Percentiles rank a stretch among this genome's conserved stretches.
Evolutionary conservation across 2,888 invertebrate species (phyloP).

Genomic region (Eristalis tenax): DNA sequence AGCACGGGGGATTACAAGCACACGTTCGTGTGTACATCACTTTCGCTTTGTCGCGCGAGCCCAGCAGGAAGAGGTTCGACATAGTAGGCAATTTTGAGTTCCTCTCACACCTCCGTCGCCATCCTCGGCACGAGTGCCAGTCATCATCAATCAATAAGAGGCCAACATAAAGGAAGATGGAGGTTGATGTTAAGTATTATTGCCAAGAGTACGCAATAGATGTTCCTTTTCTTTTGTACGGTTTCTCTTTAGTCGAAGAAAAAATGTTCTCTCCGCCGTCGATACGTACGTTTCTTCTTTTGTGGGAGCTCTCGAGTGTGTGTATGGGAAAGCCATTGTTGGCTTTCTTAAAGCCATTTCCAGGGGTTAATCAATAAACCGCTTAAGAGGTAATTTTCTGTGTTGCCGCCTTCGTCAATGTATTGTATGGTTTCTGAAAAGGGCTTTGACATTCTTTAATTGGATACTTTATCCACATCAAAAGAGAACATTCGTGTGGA

Average conservation of each 20-base stretch:
- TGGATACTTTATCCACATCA: slow-evolving; percentile 48
- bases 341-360: slow-evolving; percentile 54
- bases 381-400: slow-evolving; percentile 62
- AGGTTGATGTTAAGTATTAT: slow-evolving; percentile 50
- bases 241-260: slow-evolving; percentile 34
- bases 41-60: not conserved
- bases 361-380: slow-evolving; percentile 65
- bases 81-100: slow-evolving; percentile 28
- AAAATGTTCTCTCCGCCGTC: slow-evolving; percentile 37
- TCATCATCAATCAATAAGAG: slow-evolving; percentile 53
- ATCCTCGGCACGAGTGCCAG: not conserved
- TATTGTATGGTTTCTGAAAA: slow-evolving; percentile 61
- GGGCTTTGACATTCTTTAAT: slow-evolving; percentile 55
- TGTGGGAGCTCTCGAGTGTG: not conserved
- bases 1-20: slow-evolving; percentile 4
- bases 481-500: slow-evolving; percentile 32
- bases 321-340: slow-evolving; percentile 8
- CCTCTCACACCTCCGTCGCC: slow-evolving; percentile 17
- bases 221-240: slow-evolving; percentile 45
- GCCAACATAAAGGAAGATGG: slow-evolving; percentile 23
- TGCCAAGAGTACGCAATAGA: slow-evolving; percentile 41
- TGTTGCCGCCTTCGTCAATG: slow-evolving; percentile 31
- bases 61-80: not conserved
- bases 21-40: not conserved
- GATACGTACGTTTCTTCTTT: slow-evolving; percentile 14